Evolutionary conservation across 2,888 invertebrate genomes (phyloP).

Genomic region (Drosophila phalerata): DNA sequence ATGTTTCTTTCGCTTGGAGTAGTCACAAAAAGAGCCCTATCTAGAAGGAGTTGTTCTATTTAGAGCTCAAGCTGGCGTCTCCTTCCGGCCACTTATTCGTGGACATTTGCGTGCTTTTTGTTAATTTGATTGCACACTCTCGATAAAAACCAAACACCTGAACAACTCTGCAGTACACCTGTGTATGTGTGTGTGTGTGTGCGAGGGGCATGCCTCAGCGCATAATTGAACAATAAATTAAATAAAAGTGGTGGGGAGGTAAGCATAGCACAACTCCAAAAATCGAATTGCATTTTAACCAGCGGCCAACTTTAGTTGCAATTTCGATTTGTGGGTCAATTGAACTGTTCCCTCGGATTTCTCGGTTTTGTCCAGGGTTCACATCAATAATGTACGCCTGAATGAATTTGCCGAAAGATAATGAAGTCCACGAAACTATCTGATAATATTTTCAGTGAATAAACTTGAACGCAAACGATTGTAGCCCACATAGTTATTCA

Average conservation of each 20-base stretch:
- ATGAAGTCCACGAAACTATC: not conserved
- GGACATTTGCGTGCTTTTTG: constrained; percentile 76
- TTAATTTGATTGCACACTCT: constrained; percentile 70
- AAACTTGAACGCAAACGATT: not conserved
- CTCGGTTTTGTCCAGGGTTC: constrained; percentile 25
- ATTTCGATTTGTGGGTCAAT: constrained; percentile 45
- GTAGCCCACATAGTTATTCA: too few species aligned
- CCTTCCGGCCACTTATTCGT: constrained; percentile 57
- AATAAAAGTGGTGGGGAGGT: constrained; percentile 35
- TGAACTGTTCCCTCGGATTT: constrained; percentile 49
- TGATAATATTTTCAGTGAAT: not conserved
- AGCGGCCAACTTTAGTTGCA: constrained; percentile 36
- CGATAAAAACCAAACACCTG: constrained; percentile 71
- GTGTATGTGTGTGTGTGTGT: not conserved
- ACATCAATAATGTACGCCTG: constrained; percentile 51
- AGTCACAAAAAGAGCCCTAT: constrained; percentile 19
- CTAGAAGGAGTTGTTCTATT: constrained; percentile 8
- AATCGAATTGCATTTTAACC: constrained; percentile 46
- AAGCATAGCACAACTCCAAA: constrained; percentile 6
- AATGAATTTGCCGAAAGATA: constrained; percentile 9
- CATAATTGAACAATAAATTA: constrained; percentile 79
- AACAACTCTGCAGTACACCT: constrained; percentile 9
- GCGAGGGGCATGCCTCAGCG: constrained; percentile 51
- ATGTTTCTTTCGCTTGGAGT: constrained; percentile 16
- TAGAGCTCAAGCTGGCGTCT: not conserved